A percentile compares a stretch with the other conserved stretches of the same genome.
Conservation (phyloP, 2,113 vertebrate genomes). For the Lamprotornis superbus region DNA sequence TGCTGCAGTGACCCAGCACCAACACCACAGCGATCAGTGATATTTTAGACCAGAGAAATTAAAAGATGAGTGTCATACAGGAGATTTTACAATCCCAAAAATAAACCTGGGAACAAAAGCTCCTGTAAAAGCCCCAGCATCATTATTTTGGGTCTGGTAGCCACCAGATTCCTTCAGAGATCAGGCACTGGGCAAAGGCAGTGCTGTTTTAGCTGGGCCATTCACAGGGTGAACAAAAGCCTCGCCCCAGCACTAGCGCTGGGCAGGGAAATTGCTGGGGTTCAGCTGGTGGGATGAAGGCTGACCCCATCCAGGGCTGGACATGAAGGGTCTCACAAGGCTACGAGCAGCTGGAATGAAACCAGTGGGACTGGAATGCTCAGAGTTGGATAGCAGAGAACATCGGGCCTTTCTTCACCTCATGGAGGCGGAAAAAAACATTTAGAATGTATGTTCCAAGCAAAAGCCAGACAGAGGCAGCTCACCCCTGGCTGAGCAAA, state of each 20-base stretch:
- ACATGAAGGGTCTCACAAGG: background rate
- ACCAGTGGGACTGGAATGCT: rapidly evolving
- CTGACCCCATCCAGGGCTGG: background rate
- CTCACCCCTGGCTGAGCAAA: background rate
- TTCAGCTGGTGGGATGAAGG: too few species aligned
- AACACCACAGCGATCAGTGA: background rate
- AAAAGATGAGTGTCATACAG: background rate
- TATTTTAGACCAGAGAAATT: background rate
- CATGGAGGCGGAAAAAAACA: background rate
- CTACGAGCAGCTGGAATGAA: background rate
- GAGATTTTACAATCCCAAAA: background rate
- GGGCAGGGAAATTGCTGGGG: background rate
- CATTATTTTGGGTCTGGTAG: background rate
- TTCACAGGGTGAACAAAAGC: background rate
- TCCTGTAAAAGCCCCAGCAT: rapidly evolving
- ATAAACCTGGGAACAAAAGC: background rate
- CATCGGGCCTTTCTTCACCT: background rate
- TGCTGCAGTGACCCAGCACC: rapidly evolving
- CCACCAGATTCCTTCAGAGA: background rate
- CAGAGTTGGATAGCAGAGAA: background rate
- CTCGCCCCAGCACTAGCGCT: background rate
- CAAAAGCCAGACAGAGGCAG: background rate
- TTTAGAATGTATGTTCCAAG: background rate
- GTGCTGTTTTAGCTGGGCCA: rapidly evolving
- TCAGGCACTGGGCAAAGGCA: background rate